These are phyloP conservation scores for Trichonephila inaurata DNA, from an alignment of 1,140 invertebrate genomes.

Conservation along the genomic window DNA sequence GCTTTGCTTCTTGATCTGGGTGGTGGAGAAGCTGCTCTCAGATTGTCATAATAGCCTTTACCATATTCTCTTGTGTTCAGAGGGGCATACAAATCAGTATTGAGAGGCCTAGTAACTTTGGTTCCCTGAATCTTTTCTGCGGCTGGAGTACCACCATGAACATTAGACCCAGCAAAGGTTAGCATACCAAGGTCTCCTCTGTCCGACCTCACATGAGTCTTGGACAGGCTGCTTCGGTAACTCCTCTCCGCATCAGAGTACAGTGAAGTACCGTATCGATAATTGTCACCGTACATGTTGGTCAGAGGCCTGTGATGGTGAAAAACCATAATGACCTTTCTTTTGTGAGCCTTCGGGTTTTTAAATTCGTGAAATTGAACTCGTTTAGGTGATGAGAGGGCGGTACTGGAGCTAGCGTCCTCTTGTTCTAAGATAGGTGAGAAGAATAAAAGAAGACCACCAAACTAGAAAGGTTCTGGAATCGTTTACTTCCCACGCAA, in stretches of 20 bases:
- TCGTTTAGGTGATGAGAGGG: constrained; percentile 42
- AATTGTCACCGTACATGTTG: constrained; percentile 59
- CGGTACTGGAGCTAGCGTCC: background rate
- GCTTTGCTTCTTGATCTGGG: background rate
- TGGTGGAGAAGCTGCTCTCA: constrained; percentile 30
- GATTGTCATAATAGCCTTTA: constrained; percentile 54
- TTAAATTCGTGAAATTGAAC: constrained; percentile 28
- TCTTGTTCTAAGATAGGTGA: constrained; percentile 1
- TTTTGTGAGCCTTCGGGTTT: constrained; percentile 8
- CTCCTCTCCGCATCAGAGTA: constrained; percentile 60
- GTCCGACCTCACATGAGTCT: constrained; percentile 64
- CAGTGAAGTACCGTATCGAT: constrained; percentile 54
- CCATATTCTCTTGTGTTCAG: constrained; percentile 34
- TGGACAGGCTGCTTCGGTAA: constrained; percentile 59
- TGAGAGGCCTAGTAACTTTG: background rate
- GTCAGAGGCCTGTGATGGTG: constrained; percentile 51
- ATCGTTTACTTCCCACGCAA: constrained; percentile 58
- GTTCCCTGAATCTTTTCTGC: background rate
- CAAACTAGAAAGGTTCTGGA: constrained; percentile 10
- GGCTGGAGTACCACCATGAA: constrained; percentile 56
- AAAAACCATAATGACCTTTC: constrained; percentile 38
- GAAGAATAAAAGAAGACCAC: constrained; percentile 25
- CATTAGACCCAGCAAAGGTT: constrained; percentile 57
- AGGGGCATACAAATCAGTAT: constrained; percentile 44
- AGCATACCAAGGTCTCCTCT: constrained; percentile 62